Evolutionary conservation across 2,797 vertebrate species (phyloP).

Genomic region (Mycteria americana): DNA sequence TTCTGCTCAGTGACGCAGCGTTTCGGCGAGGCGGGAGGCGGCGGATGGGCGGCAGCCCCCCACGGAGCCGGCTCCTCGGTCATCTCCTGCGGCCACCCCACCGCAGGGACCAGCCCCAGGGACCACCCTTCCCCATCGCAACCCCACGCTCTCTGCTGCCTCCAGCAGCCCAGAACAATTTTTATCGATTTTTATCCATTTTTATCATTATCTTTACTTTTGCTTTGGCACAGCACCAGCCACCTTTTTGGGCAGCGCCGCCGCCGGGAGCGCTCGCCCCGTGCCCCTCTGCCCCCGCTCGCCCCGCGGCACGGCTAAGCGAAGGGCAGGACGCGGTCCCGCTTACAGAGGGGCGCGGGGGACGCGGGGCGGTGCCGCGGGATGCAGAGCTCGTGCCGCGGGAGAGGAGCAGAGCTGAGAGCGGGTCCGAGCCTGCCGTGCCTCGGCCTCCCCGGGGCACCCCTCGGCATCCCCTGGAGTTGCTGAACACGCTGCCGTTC

Average conservation of each 20-base stretch:
- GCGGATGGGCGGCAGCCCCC: background rate
- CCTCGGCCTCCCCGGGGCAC: background rate
- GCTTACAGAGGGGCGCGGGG: background rate
- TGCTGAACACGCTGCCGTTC: background rate
- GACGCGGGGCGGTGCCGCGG: rapidly evolving
- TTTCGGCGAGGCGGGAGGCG: background rate
- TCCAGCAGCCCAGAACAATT: background rate
- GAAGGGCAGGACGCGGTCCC: background rate
- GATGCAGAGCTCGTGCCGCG: background rate
- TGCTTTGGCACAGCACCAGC: background rate
- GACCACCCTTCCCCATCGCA: background rate
- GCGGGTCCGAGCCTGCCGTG: background rate
- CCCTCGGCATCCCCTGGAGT: no score
- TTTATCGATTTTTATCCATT: rapidly evolving
- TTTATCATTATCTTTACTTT: background rate
- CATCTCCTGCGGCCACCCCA: background rate
- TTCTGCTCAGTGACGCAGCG: background rate
- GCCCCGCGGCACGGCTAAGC: background rate
- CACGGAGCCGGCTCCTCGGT: rapidly evolving
- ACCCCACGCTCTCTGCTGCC: no score
- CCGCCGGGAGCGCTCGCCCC: rapidly evolving
- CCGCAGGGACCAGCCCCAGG: background rate
- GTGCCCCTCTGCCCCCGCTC: no score
- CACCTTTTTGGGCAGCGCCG: rapidly evolving
- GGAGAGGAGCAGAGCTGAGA: background rate